A percentile compares a stretch with the other conserved stretches of the same genome.
Evolutionary conservation across 2,113 vertebrate species (phyloP).

Genomic region (Takifugu flavidus): DNA sequence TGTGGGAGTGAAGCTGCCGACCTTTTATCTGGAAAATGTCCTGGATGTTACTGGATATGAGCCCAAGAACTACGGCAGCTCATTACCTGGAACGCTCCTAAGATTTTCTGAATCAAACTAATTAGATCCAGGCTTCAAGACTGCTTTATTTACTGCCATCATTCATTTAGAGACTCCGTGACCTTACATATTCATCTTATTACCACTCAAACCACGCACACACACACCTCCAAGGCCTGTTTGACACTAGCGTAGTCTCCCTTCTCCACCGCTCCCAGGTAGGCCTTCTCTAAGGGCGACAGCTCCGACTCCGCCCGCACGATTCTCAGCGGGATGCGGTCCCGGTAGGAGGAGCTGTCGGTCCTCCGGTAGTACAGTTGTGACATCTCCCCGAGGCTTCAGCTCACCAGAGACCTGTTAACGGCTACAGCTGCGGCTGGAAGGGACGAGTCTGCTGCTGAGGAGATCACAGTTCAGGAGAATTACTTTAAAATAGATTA

Average conservation of each 20-base stretch:
- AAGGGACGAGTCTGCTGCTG: slow-evolving; percentile 66
- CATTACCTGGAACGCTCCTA: background rate
- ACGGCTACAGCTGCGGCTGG: slow-evolving; percentile 50
- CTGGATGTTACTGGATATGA: slow-evolving; percentile 19
- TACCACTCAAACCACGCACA: slow-evolving; percentile 1
- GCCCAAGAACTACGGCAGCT: background rate
- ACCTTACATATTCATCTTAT: slow-evolving; percentile 6
- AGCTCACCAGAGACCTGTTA: slow-evolving; percentile 36
- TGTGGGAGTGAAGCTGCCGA: too few relatives aligned
- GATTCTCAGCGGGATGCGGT: slow-evolving; percentile 94
- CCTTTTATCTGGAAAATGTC: background rate
- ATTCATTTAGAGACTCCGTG: background rate
- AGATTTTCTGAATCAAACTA: slow-evolving; percentile 13
- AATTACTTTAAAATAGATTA: too few relatives aligned
- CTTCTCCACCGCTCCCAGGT: slow-evolving; percentile 93
- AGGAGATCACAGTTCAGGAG: too few relatives aligned
- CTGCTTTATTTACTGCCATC: background rate
- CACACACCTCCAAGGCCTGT: slow-evolving; percentile 81
- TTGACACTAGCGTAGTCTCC: slow-evolving; percentile 96
- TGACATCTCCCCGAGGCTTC: slow-evolving; percentile 80
- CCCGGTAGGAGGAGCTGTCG: slow-evolving; percentile 87
- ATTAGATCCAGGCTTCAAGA: slow-evolving; percentile 16
- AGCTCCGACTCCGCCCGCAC: slow-evolving; percentile 94
- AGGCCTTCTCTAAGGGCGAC: slow-evolving; percentile 89
- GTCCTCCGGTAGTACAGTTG: slow-evolving; percentile 95